Conservation (phyloP, 2,113 vertebrate species). For the Glaucomys volans region DNA sequence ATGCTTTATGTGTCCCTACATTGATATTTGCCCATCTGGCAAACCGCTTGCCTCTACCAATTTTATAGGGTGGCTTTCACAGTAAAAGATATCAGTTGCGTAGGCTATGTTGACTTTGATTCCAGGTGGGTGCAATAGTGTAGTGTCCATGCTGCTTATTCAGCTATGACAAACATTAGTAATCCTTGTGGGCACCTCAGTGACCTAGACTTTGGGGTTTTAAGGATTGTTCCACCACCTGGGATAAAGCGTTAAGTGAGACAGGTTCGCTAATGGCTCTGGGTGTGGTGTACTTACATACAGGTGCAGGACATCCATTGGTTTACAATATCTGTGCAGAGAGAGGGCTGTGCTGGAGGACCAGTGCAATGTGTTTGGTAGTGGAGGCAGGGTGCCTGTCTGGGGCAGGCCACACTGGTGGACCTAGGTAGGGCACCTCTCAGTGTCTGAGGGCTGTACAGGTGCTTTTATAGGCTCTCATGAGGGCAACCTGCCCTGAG, state of each 20-base stretch:
- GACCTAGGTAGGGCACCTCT: neutral
- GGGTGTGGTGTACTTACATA: neutral
- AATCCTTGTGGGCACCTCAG: neutral
- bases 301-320: neutral
- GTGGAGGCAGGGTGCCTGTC: neutral
- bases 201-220: neutral
- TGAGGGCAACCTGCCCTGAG: neutral
- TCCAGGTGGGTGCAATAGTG: neutral
- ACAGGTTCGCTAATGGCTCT: neutral
- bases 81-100: neutral
- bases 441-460: neutral
- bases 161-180: neutral
- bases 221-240: neutral
- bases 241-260: neutral
- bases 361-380: neutral
- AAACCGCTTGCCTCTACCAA: neutral
- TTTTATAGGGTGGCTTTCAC: neutral
- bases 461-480: neutral
- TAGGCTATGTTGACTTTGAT: neutral
- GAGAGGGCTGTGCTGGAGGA: neutral
- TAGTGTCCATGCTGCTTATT: neutral
- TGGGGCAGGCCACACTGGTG: neutral
- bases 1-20: neutral
- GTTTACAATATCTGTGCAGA: neutral
- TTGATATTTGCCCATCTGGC: neutral